Evolutionary conservation across 2,888 invertebrate genomes (phyloP), one percentile per base, ranked within the genome.

Genomic region (Temnothorax rugatulus): DNA sequence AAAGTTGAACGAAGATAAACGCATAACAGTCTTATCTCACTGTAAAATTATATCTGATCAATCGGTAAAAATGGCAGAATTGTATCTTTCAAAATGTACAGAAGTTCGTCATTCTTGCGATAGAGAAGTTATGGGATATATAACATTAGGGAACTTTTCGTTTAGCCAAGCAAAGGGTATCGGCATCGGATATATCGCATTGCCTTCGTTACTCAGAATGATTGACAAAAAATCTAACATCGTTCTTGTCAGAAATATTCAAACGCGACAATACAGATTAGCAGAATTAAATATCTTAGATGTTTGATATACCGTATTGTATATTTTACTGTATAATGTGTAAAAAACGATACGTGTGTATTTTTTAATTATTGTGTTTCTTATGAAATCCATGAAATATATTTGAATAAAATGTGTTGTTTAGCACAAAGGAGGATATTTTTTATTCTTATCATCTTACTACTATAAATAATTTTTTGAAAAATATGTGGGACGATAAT

Each of bases 111-210:
- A 96, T 81, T 96, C 96, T 13, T 96, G 97, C 92, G 96, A 96
- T 9, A 96, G 97, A 90, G 96, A 97, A 93, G 96, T 97, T 2
- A 96, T 98, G 91, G 98, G 98, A 38, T 98, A 97, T 94, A 94
- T 98, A 5, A 96, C 96, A 3, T 95, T 96, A 84, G 97, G 97
- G 38, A 96, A 96, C 82, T 98, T 97, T 92, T 97, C 97, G 90
- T 97, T 97, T 89, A 96, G 96, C 0, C 96, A 96, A 92, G 97
- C 97, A 0, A 95, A 95, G 81, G 96, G 97, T 64, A 96, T 96
- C 90, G 98, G 97, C 9, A 95, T 97, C 13, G 98, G 98, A 47
- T 98, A 97, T 92, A 95, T 98, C 15, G 95, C 96, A 0, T 88
- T 95, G 0, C 92, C 94, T 13, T 96, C 97, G 0, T 95, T 97